Percentiles rank a stretch among this genome's conserved stretches.
Conservation (phyloP, 1,140 invertebrate species). For the Drosophila melanogaster region Release_6_plus_ISO1_MT NT_033777.3:14830001-14830500, state of each 20-base stretch:
- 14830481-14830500: conserved; percentile 89
- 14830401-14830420: conserved; percentile 88
- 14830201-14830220: conserved; percentile 35
- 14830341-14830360: conserved; percentile 85
- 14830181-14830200: conserved; percentile 19
- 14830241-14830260: conserved; percentile 17
- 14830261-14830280: conserved; percentile 4
- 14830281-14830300: conserved; percentile 11
- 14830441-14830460: conserved; percentile 89
- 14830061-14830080: neutral
- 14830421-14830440: conserved; percentile 89
- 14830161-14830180: conserved; percentile 2
- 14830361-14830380: conserved; percentile 90
- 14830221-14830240: conserved; percentile 26
- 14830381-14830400: conserved; percentile 91
- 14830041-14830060: too few relatives aligned
- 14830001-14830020: too few relatives aligned
- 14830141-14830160: neutral
- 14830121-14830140: neutral
- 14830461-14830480: conserved; percentile 91
- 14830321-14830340: conserved; percentile 11
- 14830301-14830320: conserved; percentile 15
- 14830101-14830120: neutral
- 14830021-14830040: too few relatives aligned
- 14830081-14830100: too few relatives aligned